These are phyloP conservation scores for Anoplophora glabripennis DNA, from an alignment of 1,140 invertebrate species.

Conservation along the genomic window DNA sequence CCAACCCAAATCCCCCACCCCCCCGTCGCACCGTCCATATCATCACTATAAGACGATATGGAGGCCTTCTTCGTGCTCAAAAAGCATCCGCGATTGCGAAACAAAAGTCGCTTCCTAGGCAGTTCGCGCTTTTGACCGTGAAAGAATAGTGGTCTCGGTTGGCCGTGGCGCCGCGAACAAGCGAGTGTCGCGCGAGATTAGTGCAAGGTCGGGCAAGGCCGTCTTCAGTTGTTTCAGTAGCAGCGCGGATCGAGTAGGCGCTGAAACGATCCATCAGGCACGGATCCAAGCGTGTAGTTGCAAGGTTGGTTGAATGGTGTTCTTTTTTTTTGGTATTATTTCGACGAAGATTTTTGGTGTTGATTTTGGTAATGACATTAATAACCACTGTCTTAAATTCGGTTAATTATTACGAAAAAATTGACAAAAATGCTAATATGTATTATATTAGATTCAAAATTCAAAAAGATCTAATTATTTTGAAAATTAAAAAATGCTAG, in stretches of 20 bases:
- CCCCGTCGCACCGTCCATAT: not conserved
- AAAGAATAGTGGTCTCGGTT: not conserved
- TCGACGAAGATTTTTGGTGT: no score
- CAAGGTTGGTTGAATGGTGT: no score
- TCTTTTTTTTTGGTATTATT: no score
- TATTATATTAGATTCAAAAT: no score
- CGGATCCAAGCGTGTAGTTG: no score
- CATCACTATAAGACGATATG: constrained; percentile 10
- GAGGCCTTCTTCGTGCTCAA: constrained; percentile 4
- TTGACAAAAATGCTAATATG: no score
- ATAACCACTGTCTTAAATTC: no score
- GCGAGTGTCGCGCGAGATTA: not conserved
- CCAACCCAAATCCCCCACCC: not conserved
- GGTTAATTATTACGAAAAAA: no score
- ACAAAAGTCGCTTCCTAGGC: not conserved
- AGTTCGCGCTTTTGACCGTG: constrained; percentile 1
- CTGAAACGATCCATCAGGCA: not conserved
- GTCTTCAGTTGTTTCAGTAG: constrained; percentile 11
- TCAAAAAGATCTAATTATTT: no score
- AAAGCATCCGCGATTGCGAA: not conserved
- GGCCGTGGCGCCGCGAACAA: not conserved
- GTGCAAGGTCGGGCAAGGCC: constrained; percentile 14
- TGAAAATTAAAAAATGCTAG: no score
- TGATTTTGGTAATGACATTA: no score
- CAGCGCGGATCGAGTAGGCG: not conserved